These are phyloP conservation scores for Cosmorhoe ocellata DNA, from an alignment of 2,888 invertebrate genomes.

Conservation along the genomic window DNA sequence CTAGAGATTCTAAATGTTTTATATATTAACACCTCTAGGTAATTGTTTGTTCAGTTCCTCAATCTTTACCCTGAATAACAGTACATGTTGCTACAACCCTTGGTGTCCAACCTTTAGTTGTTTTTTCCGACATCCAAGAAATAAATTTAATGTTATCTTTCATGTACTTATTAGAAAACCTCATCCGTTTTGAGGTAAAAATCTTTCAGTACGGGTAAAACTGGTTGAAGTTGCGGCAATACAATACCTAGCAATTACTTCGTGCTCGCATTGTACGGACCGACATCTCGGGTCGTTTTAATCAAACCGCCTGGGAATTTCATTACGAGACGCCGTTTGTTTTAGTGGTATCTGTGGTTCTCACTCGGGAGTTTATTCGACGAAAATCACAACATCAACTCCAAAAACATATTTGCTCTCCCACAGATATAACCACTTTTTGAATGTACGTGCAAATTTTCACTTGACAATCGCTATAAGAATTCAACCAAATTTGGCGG, in stretches of 20 bases:
- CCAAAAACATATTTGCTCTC: background rate
- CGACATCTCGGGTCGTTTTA: conserved; percentile 43
- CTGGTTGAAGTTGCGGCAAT: conserved; percentile 19
- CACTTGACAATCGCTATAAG: background rate
- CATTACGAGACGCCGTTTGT: conserved; percentile 52
- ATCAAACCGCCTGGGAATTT: conserved; percentile 56
- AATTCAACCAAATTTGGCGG: too few species aligned
- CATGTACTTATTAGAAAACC: background rate
- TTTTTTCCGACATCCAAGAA: too few species aligned
- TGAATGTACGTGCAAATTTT: background rate
- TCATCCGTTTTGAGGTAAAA: background rate
- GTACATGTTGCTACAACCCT: too few species aligned
- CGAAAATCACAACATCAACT: conserved; percentile 14
- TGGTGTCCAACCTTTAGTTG: too few species aligned
- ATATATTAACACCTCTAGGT: too few species aligned
- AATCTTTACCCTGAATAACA: too few species aligned
- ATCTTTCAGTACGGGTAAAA: conserved; percentile 16
- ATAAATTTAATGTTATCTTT: too few species aligned
- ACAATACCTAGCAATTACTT: conserved; percentile 29
- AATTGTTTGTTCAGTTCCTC: too few species aligned
- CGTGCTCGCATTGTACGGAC: conserved; percentile 26
- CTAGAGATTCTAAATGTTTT: too few species aligned
- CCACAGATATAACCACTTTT: background rate
- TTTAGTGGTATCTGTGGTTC: conserved; percentile 31
- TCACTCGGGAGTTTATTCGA: conserved; percentile 4